Evolutionary conservation across 2,113 vertebrate genomes (phyloP), one percentile per base, ranked within the genome.

Genomic region (Phylloscopus whistleri): DNA sequence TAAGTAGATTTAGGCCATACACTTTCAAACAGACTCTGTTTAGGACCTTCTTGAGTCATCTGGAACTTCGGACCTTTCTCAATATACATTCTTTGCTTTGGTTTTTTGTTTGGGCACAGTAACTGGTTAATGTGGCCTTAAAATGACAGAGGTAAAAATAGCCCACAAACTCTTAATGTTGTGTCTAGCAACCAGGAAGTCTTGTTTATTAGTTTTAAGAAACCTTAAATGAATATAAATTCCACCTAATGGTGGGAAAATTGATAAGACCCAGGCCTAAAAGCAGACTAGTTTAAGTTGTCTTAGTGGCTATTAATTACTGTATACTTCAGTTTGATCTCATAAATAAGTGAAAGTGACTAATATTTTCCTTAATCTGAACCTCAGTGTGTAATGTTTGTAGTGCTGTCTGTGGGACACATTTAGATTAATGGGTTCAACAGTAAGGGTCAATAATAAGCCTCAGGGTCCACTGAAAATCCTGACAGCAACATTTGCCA

Each of bases 371-470:
- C 84, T 93, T 88, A 91, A 93, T 94, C 74, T 84, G 70, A 93
- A 80, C 60, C 53, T 89, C 85, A 53, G 33, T 16, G 83, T 75
- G 39, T 55, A 95, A 83, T 76, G 75, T 93, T 93, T 95, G 55
- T 80, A 90, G 76, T 4, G 6, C 33, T 90, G 68, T 37, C 79
- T 84, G 60, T 76, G 87, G 89, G 66, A 89, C 66, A 49, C 46
- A 68, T 92, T 79, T 67, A 95, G 91, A 97, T 96, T 92, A 97
- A 94, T 92, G 31, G n/a, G 63, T 93, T 96, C 60, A 87, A 58
- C 58, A 78, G 52, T 19, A 95, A 95, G 92, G 95, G 83, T 95
- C 90, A 93, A n/a, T 77, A 91, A 75, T 88, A 96, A 95, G 90
- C 64, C 74, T 80, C 48, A 49, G 94, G 83, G 53, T 73, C 81